Base-by-base conservation (phyloP, 2,888 invertebrate species). In the Lysandra bellargus region DNA sequence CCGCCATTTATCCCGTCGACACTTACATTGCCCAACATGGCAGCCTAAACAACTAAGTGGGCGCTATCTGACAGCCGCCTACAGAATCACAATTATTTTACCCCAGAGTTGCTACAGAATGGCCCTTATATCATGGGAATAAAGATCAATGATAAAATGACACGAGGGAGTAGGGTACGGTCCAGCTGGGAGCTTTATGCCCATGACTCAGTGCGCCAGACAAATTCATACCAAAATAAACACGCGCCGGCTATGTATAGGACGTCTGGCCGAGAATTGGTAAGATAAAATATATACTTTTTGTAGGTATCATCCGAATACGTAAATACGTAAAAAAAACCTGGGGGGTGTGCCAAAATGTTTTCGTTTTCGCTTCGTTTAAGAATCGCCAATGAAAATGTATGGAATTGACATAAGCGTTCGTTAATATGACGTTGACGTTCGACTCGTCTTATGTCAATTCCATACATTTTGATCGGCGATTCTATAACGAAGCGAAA, bases 41-140 rank as follows among this genome's bases (percentile, higher is more conserved):
- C 23, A n/a, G 78, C 73, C 79, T 77, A 78, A 80, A 78, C 77
- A 79, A 78, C 78, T 57, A 79, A 78, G 76, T 73, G 76, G 79
- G 79, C 78, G 75, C 79, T 79, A 79, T 80, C 78, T 78, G 79
- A 79, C 79, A 75, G 64, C 64, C 44, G 79, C 80, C 69, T 79
- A 80, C 79, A 53, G 53, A 53, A 53, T 53, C 53, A 61, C 23
- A 61, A 23, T 61, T 61, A 61, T 61, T 61, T 61, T 61, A 61
- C 61, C 61, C 2, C 7, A 1, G n/a, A 61, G n/a, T 7, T 23
- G 12, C 23, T n/a, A 61, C 1, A 23, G 2, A 7, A 23, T 61
- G 61, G 7, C n/a, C 23, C 23, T 61, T 61, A 61, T 2, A 1
- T 61, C 6, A 2, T 2, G 1, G 7, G 7, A 61, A 61, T 61